These are phyloP conservation scores for Drosophila hamatofila DNA, from an alignment of 2,888 invertebrate species.

Conservation along the genomic window DNA sequence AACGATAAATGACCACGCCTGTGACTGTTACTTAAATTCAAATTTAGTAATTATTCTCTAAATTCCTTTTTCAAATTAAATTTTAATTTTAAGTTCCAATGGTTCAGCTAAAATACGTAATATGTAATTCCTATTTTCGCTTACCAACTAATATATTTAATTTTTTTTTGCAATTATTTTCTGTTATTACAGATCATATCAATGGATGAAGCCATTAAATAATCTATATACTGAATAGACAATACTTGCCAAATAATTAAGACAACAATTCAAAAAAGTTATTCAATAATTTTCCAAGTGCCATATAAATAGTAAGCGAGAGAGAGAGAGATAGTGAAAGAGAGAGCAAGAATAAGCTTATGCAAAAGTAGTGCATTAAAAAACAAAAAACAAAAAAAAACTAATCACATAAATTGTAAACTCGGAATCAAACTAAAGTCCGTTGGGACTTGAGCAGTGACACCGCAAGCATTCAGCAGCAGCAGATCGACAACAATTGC, in stretches of 20 bases:
- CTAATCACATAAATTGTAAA: constrained; percentile 13
- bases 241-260: not conserved
- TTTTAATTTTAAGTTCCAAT: not conserved
- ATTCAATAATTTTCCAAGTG: constrained; percentile 19
- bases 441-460: constrained; percentile 27
- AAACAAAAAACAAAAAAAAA: not conserved
- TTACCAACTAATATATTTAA: not conserved
- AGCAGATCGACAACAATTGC: constrained; percentile 16
- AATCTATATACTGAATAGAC: not conserved
- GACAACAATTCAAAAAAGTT: not conserved
- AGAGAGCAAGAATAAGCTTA: not conserved
- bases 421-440: constrained; percentile 16
- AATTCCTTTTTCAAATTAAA: no score
- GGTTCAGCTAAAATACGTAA: not conserved
- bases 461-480: constrained; percentile 2
- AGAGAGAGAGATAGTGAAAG: not conserved
- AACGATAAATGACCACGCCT: no score
- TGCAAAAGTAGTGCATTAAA: constrained; percentile 5
- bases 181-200: not conserved
- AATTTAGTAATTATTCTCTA: no score
- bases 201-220: constrained; percentile 3
- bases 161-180: not conserved
- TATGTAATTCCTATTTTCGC: not conserved
- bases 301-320: constrained; percentile 5
- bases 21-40: no score